phyloP scores from a whole-genome alignment of 2,888 invertebrate genomes.

The Brachyptera risi region DNA sequence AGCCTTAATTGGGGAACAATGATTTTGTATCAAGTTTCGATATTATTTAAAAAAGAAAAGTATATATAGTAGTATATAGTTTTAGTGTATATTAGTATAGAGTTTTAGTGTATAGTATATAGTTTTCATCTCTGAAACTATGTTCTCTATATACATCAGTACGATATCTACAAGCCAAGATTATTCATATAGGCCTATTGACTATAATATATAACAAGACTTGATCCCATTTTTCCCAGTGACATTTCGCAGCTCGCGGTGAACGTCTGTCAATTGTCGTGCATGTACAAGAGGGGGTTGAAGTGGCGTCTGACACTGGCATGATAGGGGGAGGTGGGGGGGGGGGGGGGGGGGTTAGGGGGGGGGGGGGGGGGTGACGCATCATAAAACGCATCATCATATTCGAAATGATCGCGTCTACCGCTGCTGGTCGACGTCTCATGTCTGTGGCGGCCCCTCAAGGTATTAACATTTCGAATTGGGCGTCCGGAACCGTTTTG shows the following conservation, averaged over 20 bases:
- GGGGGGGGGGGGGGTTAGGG: slow-evolving; percentile 24
- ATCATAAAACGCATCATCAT: slow-evolving; percentile 31
- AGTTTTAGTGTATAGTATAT: no score
- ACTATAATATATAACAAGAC: no score
- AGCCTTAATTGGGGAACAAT: no score
- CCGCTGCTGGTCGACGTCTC: not conserved
- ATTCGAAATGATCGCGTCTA: slow-evolving; percentile 23
- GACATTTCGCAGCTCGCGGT: slow-evolving; percentile 20
- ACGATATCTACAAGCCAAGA: no score
- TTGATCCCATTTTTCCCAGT: not conserved
- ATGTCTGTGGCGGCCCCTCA: slow-evolving; percentile 7
- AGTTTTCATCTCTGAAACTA: no score
- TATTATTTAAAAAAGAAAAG: no score
- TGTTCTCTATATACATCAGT: no score
- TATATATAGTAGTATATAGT: no score
- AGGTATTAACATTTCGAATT: slow-evolving; percentile 33
- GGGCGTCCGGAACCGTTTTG: slow-evolving; percentile 27
- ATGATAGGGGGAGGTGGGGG: slow-evolving; percentile 20
- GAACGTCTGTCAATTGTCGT: slow-evolving; percentile 30
- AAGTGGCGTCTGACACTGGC: slow-evolving; percentile 30
- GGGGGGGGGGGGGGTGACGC: slow-evolving; percentile 29
- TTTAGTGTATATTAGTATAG: no score
- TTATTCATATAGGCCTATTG: no score
- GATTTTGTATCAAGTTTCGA: no score
- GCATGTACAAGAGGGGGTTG: slow-evolving; percentile 7